phyloP scores from a whole-genome alignment of 2,888 invertebrate species.

The Meandrusa payeni region DNA sequence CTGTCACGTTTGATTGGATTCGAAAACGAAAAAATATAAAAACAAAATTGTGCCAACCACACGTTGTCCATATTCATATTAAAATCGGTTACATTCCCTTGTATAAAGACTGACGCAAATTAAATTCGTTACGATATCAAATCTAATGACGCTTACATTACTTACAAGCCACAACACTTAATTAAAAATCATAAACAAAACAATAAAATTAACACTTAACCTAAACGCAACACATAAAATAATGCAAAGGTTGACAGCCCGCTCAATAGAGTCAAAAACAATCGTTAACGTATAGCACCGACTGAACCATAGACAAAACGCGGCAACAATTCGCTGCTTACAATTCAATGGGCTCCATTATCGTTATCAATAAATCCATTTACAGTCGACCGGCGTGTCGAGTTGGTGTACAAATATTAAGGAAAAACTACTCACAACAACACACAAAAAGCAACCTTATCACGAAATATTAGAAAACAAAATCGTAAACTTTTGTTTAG shows the following conservation, averaged over 20 bases:
- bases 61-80: too few species aligned
- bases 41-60: too few species aligned
- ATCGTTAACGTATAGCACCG: conserved; percentile 24
- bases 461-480: too few species aligned
- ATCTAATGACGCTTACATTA: too few species aligned
- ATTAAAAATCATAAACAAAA: conserved; percentile 1
- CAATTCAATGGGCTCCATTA: conserved; percentile 43
- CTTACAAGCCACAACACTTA: too few species aligned
- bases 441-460: too few species aligned
- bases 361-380: conserved; percentile 51
- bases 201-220: background rate
- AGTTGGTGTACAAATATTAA: conserved; percentile 30
- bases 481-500: background rate
- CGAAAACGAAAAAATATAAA: too few species aligned
- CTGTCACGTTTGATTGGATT: too few species aligned
- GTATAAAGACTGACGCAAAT: too few species aligned
- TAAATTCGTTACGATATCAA: too few species aligned
- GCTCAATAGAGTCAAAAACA: conserved; percentile 9
- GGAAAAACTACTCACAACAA: too few species aligned
- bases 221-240: background rate
- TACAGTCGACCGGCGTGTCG: conserved; percentile 46
- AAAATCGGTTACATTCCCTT: too few species aligned
- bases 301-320: conserved; percentile 21
- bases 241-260: conserved; percentile 1
- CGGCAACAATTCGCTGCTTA: conserved; percentile 36